Evolutionary conservation across 2,113 vertebrate genomes (phyloP).

Genomic region (Anhinga rufa): DNA sequence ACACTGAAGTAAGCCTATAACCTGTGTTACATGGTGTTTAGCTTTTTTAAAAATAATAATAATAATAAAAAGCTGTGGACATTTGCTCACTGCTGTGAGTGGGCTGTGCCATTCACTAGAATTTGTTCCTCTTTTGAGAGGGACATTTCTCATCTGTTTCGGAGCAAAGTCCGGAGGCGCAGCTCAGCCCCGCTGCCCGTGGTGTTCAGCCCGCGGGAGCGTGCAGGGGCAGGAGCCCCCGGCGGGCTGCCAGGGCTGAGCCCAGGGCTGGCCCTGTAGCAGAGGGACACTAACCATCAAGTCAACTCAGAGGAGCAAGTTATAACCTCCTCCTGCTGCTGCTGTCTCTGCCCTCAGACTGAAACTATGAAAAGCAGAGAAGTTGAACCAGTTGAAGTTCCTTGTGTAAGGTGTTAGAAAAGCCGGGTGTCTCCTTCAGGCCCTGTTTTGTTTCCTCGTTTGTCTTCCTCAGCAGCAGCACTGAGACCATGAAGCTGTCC

Average conservation of each 20-base stretch:
- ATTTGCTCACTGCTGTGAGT: background rate
- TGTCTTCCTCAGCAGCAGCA: background rate
- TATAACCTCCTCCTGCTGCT: background rate
- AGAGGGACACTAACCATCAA: background rate
- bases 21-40: background rate
- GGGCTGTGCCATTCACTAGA: rapidly evolving
- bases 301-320: background rate
- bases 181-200: background rate
- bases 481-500: background rate
- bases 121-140: background rate
- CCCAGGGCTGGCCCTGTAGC: background rate
- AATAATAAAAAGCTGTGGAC: background rate
- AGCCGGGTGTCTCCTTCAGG: background rate
- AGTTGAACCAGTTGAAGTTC: background rate
- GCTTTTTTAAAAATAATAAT: background rate
- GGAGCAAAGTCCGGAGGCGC: background rate
- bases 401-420: background rate
- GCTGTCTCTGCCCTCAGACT: background rate
- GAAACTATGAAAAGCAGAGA: background rate
- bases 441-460: background rate
- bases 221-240: background rate
- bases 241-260: background rate
- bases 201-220: background rate
- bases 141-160: background rate
- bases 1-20: background rate